Percentiles rank a stretch among this genome's conserved stretches.
Evolutionary conservation across 92 coral and sea anemone genomes (phyloP).

Genomic region (Galaxea fascicularis): DNA sequence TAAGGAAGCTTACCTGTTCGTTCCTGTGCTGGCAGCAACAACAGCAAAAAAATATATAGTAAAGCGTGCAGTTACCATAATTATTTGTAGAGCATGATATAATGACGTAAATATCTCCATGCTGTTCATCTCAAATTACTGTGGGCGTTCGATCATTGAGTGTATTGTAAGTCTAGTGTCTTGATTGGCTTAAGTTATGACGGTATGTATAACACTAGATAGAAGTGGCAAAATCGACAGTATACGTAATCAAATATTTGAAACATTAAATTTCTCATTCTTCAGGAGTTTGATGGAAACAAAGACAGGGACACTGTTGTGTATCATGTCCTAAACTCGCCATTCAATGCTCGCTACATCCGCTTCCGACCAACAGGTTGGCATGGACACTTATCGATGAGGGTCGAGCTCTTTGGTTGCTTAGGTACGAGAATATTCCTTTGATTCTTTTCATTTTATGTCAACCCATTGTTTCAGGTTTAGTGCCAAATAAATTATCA

Average conservation of each 20-base stretch:
- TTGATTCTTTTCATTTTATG: neutral
- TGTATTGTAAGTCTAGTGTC: too few relatives aligned
- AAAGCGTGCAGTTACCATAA: too few relatives aligned
- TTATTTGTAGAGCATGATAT: too few relatives aligned
- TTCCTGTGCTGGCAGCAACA: too few relatives aligned
- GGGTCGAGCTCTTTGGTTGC: constrained; percentile 12
- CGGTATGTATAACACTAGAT: too few relatives aligned
- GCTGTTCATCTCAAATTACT: too few relatives aligned
- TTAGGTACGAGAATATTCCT: neutral
- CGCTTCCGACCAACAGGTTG: neutral
- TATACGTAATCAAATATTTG: neutral
- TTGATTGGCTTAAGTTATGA: too few relatives aligned
- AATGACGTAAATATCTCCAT: too few relatives aligned
- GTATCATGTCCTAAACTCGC: neutral
- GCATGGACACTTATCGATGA: constrained; percentile 8
- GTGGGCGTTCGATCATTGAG: too few relatives aligned
- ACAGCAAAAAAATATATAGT: too few relatives aligned
- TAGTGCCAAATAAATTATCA: neutral
- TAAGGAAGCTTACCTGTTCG: too few relatives aligned
- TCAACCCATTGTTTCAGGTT: neutral
- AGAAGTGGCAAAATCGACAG: neutral
- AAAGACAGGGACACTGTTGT: neutral
- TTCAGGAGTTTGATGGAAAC: constrained; percentile 18
- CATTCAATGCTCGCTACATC: neutral
- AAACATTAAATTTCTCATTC: neutral